Percentiles rank a stretch among this genome's conserved stretches.
Evolutionary conservation across 2,888 invertebrate genomes (phyloP).

Genomic region (Corbicula japonica): DNA sequence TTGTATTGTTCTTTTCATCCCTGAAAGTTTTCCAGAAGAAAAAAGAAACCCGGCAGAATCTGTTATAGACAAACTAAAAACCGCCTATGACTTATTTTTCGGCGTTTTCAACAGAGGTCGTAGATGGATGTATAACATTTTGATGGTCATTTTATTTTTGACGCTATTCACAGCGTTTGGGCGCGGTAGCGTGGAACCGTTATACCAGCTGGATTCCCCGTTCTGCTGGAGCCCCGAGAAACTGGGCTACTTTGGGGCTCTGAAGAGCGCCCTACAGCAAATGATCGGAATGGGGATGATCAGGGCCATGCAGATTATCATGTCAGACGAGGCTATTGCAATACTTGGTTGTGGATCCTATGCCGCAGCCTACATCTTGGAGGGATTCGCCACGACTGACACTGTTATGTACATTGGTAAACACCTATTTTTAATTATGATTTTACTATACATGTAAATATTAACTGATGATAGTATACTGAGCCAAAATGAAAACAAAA

Average conservation of each 20-base stretch:
- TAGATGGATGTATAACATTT: slow-evolving; percentile 64
- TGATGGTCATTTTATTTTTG: slow-evolving; percentile 51
- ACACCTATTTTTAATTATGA: not conserved
- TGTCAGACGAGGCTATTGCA: slow-evolving; percentile 65
- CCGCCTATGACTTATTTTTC: slow-evolving; percentile 51
- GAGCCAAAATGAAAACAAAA: too few species aligned
- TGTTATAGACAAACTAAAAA: slow-evolving; percentile 34
- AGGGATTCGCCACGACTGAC: slow-evolving; percentile 56
- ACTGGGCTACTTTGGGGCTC: slow-evolving; percentile 60
- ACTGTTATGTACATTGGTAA: slow-evolving; percentile 49
- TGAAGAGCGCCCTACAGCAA: slow-evolving; percentile 40
- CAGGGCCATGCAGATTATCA: slow-evolving; percentile 53
- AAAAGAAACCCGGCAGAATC: slow-evolving; percentile 31
- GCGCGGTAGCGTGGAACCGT: slow-evolving; percentile 55
- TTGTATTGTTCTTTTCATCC: slow-evolving; percentile 45
- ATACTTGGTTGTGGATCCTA: slow-evolving; percentile 59
- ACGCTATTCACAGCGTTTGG: slow-evolving; percentile 53
- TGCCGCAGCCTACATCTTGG: slow-evolving; percentile 41
- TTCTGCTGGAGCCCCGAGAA: slow-evolving; percentile 71
- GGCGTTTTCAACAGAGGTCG: slow-evolving; percentile 47
- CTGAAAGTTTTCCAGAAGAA: slow-evolving; percentile 55
- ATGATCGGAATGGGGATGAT: slow-evolving; percentile 59
- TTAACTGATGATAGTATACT: too few species aligned
- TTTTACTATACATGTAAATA: too few species aligned
- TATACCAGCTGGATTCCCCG: slow-evolving; percentile 64